Base-by-base conservation (phyloP, 2,888 invertebrate genomes). In the Ormyrus thymus region DNA sequence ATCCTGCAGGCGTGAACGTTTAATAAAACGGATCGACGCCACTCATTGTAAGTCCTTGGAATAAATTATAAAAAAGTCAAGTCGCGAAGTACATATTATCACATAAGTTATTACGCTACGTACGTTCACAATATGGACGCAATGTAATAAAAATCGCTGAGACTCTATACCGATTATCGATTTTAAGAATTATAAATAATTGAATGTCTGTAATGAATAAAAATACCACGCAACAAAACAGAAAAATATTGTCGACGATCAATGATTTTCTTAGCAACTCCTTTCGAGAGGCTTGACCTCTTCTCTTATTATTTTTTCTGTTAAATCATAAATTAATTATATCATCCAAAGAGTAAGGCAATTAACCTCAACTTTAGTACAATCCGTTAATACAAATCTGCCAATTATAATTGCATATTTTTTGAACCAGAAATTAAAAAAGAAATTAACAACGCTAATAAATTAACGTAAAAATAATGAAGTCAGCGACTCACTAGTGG, bases 181-280 rank as follows among this genome's bases (percentile, higher is more conserved):
- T 84, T 83, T 83, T 87, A 89, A 87, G 87, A 83, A 89, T 88
- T 88, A 89, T 89, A 85, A 86, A 87, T 87, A 88, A 85, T 86
- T 89, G 85, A 88, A 89, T 89, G 88, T 89, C 88, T 89, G 89
- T 89, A 89, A 89, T 87, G 86, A 89, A 89, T 88, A 89, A 89
- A 88, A 85, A 84, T 87, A 88, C 86, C 86, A 89, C 86, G 69
- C 73, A 77, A 74, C 65, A 78, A 74, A 78, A 76, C 74, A 66
- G 51, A 78, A 70, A 48, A 74, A 73, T 51, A 8, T 51, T 29
- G 45, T 29, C n/a, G 50, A 66, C 43, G 59, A 69, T 64, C 46
- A 68, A 69, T 69, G n/a, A 70, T 78, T 75, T 61, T 46, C 70
- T 69, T 55, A 68, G 6, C 50, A 62, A 11, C 15, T 51, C 53